phyloP scores from a whole-genome alignment of 2,797 vertebrate species.

The Darevskia nairensis region DNA sequence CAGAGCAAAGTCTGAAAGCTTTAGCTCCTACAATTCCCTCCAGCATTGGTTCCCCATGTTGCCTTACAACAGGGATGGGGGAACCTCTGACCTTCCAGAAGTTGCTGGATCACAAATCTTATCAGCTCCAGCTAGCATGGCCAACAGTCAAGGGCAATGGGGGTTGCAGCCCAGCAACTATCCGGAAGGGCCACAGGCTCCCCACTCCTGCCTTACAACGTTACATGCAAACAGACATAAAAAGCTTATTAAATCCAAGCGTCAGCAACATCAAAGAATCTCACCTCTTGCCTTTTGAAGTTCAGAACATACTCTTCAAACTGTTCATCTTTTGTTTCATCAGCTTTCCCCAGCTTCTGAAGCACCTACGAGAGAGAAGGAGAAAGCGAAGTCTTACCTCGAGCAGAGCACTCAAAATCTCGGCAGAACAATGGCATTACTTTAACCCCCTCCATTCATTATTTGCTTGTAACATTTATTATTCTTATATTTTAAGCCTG shows the following conservation, averaged over 20 bases:
- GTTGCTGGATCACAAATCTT: too few relatives aligned
- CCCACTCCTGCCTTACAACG: not conserved
- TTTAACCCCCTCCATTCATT: slow-evolving; percentile 15
- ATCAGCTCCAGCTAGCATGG: too few relatives aligned
- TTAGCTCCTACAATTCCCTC: not conserved
- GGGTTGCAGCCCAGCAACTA: too few relatives aligned
- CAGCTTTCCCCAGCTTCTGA: slow-evolving; percentile 97
- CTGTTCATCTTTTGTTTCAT: slow-evolving; percentile 98
- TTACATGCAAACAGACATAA: not conserved
- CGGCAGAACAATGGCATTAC: not conserved
- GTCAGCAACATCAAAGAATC: slow-evolving; percentile 38
- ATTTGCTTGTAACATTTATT: not conserved
- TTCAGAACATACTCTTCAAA: slow-evolving; percentile 97
- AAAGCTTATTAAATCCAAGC: slow-evolving; percentile 16
- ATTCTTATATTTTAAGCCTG: slow-evolving; percentile 17
- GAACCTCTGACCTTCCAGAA: too few relatives aligned
- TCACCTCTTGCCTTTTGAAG: slow-evolving; percentile 96
- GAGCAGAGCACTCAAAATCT: not conserved
- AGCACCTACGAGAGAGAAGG: slow-evolving; percentile 80
- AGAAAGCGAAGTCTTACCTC: slow-evolving; percentile 31
- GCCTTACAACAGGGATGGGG: too few relatives aligned
- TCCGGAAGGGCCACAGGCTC: not conserved
- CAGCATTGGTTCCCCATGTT: not conserved
- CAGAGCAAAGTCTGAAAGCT: not conserved
- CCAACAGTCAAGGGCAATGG: too few relatives aligned